Evolutionary conservation across 2,113 vertebrate genomes (phyloP).

Genomic region (Vicugna pacos): DNA sequence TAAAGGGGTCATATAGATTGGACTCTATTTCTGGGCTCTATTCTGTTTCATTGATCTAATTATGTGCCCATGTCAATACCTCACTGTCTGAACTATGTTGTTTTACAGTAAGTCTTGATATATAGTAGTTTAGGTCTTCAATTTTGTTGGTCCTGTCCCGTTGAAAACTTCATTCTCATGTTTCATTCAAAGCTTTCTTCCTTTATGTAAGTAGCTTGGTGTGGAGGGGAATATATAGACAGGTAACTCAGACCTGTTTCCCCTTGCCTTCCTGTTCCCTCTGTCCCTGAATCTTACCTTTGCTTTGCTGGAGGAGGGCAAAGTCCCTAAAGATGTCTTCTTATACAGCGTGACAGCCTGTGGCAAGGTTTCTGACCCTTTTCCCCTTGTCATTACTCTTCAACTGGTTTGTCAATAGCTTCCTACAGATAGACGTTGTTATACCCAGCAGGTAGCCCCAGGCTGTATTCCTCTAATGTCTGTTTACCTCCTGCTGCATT

Average conservation of each 20-base stretch:
- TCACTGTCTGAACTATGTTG: background rate
- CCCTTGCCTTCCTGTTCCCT: background rate
- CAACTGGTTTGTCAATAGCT: constrained; percentile 22
- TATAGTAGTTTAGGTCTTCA: background rate
- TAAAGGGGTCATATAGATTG: background rate
- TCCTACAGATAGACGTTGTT: background rate
- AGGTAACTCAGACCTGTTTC: too few species aligned
- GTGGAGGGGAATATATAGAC: background rate
- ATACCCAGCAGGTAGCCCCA: background rate
- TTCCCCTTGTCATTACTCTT: background rate
- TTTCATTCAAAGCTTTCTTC: background rate
- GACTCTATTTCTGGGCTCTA: background rate
- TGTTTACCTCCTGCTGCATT: constrained; percentile 9
- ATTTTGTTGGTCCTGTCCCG: background rate
- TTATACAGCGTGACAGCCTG: background rate
- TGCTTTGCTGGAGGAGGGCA: background rate
- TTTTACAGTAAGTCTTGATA: constrained; percentile 3
- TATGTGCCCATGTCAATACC: background rate
- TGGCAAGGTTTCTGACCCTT: constrained; percentile 3
- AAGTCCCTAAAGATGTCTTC: background rate
- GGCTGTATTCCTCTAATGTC: background rate
- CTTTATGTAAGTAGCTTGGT: background rate
- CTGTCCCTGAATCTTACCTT: background rate
- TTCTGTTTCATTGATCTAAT: background rate
- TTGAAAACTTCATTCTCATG: background rate